Base-by-base conservation (phyloP, 2,113 vertebrate species). In the Ameiurus melas region DNA sequence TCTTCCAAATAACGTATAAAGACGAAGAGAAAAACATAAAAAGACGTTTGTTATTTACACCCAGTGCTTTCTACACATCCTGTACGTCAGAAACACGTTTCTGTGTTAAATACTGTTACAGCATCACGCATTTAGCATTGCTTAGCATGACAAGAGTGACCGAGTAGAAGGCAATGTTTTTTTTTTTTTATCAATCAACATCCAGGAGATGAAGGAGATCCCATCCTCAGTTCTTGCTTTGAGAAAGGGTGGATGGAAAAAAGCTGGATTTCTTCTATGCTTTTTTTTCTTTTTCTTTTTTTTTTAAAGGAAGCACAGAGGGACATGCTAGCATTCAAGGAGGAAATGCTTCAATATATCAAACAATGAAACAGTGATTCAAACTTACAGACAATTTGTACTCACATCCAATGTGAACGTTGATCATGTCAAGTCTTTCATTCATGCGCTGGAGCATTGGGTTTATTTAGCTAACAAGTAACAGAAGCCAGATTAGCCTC, bases 1-100 rank as follows among this genome's bases (percentile, higher is more conserved):
- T 96, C 95, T 96, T 96, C 95, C 95, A 96, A 94, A 94, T 94
- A 92, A 92, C 90, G 91, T 94, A 58, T 95, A 92, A 94, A 93
- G 92, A 94, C 91, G 90, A 95, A 92, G 92, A 92, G 89, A 16
- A 55, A 55, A 16, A 55, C n/a, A 87, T 10, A 89, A 91, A 84
- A 89, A 89, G 90, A 91, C 92, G 89, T 95, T 94, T 95, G 81
- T 89, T 85, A 93, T 94, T 95, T 94, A 93, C 87, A 88, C 85
- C 71, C 87, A 90, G 91, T 94, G 94, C 94, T 94, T 95, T 95
- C 94, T 96, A 92, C 93, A 93, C 93, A 93, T 94, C 93, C 91
- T 6, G 93, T 92, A 88, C 10, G n/a, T 86, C 51, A 75, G 77
- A 90, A 92, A 88, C 84, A 47, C n/a, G 84, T 83, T 51, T 60